These are phyloP conservation scores for Lordiphosa fenestrarum DNA, from an alignment of 2,888 invertebrate genomes.

Conservation along the genomic window DNA sequence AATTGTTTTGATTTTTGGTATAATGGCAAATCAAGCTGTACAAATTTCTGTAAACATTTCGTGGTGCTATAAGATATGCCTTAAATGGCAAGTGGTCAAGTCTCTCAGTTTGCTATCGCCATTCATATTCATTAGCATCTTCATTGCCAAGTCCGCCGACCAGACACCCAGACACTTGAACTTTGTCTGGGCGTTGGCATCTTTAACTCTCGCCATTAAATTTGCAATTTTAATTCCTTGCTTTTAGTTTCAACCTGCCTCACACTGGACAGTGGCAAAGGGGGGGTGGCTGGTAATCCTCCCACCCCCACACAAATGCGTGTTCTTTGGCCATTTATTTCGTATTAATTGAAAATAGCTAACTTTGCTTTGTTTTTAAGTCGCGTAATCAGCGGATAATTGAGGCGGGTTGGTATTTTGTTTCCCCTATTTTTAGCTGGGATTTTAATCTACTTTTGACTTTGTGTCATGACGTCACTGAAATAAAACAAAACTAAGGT, in stretches of 20 bases:
- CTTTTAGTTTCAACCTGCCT: background rate
- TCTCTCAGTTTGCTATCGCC: too few relatives aligned
- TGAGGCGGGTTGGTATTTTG: slow-evolving; percentile 24
- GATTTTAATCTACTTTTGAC: slow-evolving; percentile 48
- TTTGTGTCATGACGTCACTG: slow-evolving; percentile 53
- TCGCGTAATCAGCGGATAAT: slow-evolving; percentile 48
- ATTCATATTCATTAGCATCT: slow-evolving; percentile 61
- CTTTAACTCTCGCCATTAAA: slow-evolving; percentile 30
- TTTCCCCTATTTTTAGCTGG: background rate
- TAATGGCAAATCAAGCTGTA: too few relatives aligned
- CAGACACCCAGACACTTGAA: slow-evolving; percentile 49
- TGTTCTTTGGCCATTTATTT: slow-evolving; percentile 59
- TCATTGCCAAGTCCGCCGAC: slow-evolving; percentile 53
- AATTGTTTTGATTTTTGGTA: too few relatives aligned
- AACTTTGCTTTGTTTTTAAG: slow-evolving; percentile 45
- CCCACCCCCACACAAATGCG: slow-evolving; percentile 35
- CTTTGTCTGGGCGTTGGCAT: slow-evolving; percentile 57
- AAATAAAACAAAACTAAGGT: slow-evolving; percentile 32
- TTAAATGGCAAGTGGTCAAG: too few relatives aligned
- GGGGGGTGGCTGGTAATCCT: slow-evolving; percentile 19
- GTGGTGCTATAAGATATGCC: too few relatives aligned
- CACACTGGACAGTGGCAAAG: slow-evolving; percentile 38
- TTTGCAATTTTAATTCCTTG: slow-evolving; percentile 46
- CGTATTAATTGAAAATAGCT: slow-evolving; percentile 62
- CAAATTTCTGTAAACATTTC: too few relatives aligned